Conservation (phyloP, 2,113 vertebrate genomes). For the Pycnonotus jocosus region DNA sequence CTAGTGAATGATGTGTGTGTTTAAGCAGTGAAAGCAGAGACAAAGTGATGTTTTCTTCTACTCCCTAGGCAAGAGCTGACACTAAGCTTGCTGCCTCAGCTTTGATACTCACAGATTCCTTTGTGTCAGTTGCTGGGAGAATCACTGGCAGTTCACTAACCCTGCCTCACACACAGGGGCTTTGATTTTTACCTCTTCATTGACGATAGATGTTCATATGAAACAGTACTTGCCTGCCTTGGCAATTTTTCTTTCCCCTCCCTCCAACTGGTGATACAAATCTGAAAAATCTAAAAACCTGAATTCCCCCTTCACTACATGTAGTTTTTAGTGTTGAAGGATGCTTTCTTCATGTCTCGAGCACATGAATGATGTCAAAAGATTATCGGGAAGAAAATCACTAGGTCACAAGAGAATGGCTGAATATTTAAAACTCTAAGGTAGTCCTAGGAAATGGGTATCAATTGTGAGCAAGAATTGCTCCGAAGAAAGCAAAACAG, state of each 20-base stretch:
- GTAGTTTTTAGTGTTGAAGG: neutral
- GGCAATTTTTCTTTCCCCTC: neutral
- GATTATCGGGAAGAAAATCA: neutral
- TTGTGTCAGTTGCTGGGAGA: constrained; percentile 45
- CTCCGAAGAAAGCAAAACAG: neutral
- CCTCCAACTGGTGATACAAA: neutral
- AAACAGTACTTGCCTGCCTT: constrained; percentile 26
- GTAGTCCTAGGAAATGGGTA: neutral
- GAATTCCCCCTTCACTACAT: neutral
- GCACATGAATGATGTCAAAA: neutral
- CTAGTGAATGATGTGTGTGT: constrained; percentile 37
- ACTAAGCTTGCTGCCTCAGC: constrained; percentile 24
- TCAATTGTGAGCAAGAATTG: neutral
- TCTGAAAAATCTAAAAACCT: neutral
- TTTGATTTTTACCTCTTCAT: constrained; percentile 51
- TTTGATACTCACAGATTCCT: constrained; percentile 31
- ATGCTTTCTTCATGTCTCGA: neutral
- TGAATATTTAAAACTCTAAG: neutral
- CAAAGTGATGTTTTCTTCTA: constrained; percentile 49
- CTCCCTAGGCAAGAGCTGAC: constrained; percentile 31
- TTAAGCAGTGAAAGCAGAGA: constrained; percentile 43
- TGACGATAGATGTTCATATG: constrained; percentile 29
- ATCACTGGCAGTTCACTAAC: constrained; percentile 48
- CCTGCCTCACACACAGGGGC: neutral
- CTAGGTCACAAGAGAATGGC: neutral